Percentiles rank a stretch among this genome's conserved stretches.
Evolutionary conservation across 2,888 invertebrate species (phyloP).

Genomic region (Myopa testacea): DNA sequence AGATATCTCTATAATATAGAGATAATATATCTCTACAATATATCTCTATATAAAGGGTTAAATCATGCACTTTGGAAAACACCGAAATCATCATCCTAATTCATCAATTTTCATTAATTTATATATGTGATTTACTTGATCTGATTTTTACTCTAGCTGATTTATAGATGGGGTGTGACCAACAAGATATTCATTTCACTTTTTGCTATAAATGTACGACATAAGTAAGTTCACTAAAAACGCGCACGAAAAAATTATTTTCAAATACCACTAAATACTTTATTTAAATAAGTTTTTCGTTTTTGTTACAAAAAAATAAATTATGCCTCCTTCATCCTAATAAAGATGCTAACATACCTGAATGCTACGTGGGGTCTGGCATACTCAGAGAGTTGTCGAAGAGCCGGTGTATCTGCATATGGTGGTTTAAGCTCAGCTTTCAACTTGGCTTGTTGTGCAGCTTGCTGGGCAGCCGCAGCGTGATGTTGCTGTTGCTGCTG

Average conservation of each 20-base stretch:
- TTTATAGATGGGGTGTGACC: no score
- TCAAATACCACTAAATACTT: background rate
- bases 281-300: background rate
- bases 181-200: background rate
- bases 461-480: constrained; percentile 69
- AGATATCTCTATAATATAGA: background rate
- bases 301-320: background rate
- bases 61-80: no score
- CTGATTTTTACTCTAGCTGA: no score
- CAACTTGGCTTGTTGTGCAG: constrained; percentile 69
- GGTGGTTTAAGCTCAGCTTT: constrained; percentile 88
- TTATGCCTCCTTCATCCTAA: background rate
- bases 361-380: constrained; percentile 93
- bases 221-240: background rate
- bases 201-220: constrained; percentile 11
- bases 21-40: background rate
- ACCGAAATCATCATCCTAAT: no score
- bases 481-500: constrained; percentile 69
- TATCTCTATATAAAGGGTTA: background rate
- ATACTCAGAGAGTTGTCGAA: constrained; percentile 91
- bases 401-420: constrained; percentile 92
- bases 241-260: background rate
- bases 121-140: no score
- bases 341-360: constrained; percentile 67
- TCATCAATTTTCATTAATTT: no score